phyloP scores from a whole-genome alignment of 1,140 invertebrate genomes.

The Zaprionus davidi region DNA sequence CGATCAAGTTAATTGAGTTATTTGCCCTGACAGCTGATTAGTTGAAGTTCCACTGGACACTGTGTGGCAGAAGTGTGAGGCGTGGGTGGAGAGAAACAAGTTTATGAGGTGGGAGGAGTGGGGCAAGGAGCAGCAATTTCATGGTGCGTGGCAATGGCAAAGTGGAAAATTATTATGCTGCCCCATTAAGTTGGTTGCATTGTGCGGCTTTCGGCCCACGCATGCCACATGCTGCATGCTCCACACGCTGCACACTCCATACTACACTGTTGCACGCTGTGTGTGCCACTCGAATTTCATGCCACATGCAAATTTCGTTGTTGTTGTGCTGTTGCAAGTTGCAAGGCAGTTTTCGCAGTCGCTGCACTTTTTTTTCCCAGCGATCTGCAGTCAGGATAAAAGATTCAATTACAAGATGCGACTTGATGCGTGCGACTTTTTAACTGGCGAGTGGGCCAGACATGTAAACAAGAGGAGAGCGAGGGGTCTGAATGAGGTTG shows the following conservation, averaged over 20 bases:
- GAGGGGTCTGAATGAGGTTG: slow-evolving; percentile 32
- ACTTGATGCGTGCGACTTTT: slow-evolving; percentile 66
- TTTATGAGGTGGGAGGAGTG: not conserved
- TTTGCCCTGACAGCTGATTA: slow-evolving; percentile 77
- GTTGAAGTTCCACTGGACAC: slow-evolving; percentile 52
- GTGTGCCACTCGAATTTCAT: slow-evolving; percentile 39
- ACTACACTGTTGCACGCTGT: not conserved
- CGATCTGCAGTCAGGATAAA: slow-evolving; percentile 67
- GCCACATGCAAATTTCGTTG: slow-evolving; percentile 29
- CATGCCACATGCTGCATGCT: slow-evolving; percentile 42
- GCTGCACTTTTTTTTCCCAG: slow-evolving; percentile 55
- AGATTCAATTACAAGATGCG: slow-evolving; percentile 75
- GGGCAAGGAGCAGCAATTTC: slow-evolving; percentile 39
- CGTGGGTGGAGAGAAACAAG: not conserved
- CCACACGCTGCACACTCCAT: slow-evolving; percentile 25
- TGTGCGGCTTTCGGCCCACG: slow-evolving; percentile 65
- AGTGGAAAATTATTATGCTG: slow-evolving; percentile 78
- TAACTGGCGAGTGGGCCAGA: slow-evolving; percentile 53
- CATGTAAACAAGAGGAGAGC: slow-evolving; percentile 64
- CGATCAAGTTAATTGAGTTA: slow-evolving; percentile 81
- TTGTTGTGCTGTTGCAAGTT: slow-evolving; percentile 6
- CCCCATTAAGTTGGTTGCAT: slow-evolving; percentile 70
- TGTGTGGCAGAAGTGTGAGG: not conserved
- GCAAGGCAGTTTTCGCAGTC: slow-evolving; percentile 32
- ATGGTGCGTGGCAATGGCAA: slow-evolving; percentile 55